Percentiles rank a stretch among this genome's conserved stretches.
Evolutionary conservation across 2,797 vertebrate genomes (phyloP).

Genomic region (Bradypodion ventrale): DNA sequence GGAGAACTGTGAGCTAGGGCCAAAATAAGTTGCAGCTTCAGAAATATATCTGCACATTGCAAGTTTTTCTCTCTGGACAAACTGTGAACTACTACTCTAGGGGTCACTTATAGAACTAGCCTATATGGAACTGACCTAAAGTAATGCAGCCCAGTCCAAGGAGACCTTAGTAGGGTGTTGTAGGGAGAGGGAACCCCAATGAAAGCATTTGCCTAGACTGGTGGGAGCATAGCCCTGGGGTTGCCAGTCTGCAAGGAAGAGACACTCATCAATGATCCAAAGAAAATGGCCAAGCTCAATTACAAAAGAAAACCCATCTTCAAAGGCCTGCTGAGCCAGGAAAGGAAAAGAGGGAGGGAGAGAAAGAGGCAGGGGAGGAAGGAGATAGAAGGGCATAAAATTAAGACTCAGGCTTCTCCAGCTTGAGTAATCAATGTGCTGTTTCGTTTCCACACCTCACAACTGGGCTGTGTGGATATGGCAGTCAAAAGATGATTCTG

Average conservation of each 20-base stretch:
- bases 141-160: background rate
- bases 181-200: background rate
- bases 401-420: background rate
- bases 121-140: background rate
- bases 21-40: no score
- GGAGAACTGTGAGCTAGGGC: no score
- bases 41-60: background rate
- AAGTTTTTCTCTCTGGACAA: background rate
- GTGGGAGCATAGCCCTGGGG: background rate
- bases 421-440: background rate
- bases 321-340: constrained; percentile 1
- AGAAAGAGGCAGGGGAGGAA: background rate
- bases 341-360: background rate
- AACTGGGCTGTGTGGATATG: background rate
- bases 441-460: background rate
- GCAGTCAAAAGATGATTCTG: background rate
- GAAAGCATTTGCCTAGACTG: background rate
- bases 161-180: no score
- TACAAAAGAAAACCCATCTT: constrained; percentile 4
- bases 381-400: background rate
- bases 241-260: background rate
- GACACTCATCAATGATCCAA: background rate
- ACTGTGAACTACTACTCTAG: background rate
- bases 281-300: background rate
- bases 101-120: background rate